Percentiles rank a stretch among this genome's conserved stretches.
phyloP scores from a whole-genome alignment of 2,888 invertebrate genomes.

The Nemotelus pantherinus region DNA sequence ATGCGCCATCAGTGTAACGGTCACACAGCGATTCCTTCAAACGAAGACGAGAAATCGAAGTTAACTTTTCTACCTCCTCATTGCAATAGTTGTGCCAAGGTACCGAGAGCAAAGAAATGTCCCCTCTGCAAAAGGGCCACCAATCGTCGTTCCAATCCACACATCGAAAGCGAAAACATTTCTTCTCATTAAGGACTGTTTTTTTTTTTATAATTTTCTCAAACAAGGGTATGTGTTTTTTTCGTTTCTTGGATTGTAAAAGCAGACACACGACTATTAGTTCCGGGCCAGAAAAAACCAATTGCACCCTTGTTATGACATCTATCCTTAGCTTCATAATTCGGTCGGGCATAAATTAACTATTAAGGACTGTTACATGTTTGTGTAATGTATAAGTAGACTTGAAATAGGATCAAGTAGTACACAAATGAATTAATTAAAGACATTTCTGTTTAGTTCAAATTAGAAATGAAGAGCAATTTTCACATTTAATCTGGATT shows the following conservation, averaged over 20 bases:
- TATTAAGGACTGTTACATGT: no score
- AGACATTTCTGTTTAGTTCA: no score
- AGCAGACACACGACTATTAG: neutral
- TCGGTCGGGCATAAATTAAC: no score
- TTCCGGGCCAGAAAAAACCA: no score
- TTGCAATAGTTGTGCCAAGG: neutral
- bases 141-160: neutral
- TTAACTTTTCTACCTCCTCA: neutral
- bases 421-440: no score
- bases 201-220: neutral
- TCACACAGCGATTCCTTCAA: slow-evolving; percentile 5
- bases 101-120: neutral
- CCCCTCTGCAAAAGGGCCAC: neutral
- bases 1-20: neutral
- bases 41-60: slow-evolving; percentile 1
- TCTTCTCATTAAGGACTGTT: slow-evolving; percentile 27
- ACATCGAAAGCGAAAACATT: neutral
- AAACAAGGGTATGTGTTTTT: neutral
- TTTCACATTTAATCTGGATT: no score
- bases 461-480: no score
- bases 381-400: no score
- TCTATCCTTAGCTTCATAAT: no score
- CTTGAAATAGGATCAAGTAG: no score
- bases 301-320: no score
- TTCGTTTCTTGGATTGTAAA: neutral